phyloP scores from a whole-genome alignment of 2,113 vertebrate genomes.

The Mobula hypostoma region DNA sequence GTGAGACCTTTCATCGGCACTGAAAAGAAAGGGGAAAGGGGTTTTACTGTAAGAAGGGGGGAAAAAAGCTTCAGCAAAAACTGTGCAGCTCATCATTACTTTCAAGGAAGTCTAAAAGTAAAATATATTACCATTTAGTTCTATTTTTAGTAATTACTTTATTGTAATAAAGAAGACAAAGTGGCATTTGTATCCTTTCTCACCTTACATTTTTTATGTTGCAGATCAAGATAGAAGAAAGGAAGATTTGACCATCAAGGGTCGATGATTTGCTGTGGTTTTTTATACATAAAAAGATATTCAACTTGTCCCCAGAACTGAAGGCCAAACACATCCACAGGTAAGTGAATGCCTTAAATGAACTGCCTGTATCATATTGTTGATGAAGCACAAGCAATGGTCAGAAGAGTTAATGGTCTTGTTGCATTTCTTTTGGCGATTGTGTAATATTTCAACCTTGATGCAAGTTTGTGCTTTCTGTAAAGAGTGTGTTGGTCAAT shows the following conservation, averaged over 20 bases:
- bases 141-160: neutral
- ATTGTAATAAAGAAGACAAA: neutral
- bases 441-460: neutral
- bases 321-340: slow-evolving; percentile 26
- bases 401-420: neutral
- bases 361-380: neutral
- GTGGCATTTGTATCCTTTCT: neutral
- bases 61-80: no score
- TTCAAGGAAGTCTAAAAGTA: neutral
- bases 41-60: no score
- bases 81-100: neutral
- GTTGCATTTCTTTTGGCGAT: neutral
- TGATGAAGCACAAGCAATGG: neutral
- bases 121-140: neutral
- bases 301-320: neutral
- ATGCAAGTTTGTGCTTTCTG: neutral
- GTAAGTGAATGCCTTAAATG: neutral
- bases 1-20: no score
- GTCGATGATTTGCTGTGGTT: neutral
- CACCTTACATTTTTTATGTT: neutral
- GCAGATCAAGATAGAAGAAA: neutral
- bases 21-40: no score
- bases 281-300: neutral
- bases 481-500: neutral
- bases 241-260: neutral